Evolutionary conservation across 1,140 invertebrate species (phyloP).

Genomic region (Nasonia giraulti): DNA sequence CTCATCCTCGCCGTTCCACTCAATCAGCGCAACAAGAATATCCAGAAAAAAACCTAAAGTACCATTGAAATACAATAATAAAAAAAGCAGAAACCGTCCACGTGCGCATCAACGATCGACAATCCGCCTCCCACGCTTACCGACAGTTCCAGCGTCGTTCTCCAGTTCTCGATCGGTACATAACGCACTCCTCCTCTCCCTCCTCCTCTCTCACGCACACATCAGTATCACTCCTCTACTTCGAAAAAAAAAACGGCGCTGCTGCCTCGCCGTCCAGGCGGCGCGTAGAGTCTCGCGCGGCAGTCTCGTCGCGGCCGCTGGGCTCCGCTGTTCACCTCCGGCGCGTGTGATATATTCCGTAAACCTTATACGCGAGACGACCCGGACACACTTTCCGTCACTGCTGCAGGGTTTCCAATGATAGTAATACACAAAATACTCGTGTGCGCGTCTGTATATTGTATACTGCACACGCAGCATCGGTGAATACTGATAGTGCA

Average conservation of each 20-base stretch:
- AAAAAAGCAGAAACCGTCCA: background rate
- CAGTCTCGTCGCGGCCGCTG: constrained; percentile 45
- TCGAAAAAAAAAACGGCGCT: background rate
- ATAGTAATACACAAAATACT: background rate
- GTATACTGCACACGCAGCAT: background rate
- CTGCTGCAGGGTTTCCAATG: too few species aligned
- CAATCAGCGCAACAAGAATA: too few species aligned
- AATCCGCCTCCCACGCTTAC: constrained; percentile 12
- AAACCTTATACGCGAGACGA: too few species aligned
- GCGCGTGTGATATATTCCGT: background rate
- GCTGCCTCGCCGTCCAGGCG: background rate
- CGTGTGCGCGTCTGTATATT: too few species aligned
- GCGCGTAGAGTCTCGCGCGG: background rate
- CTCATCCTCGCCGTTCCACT: too few species aligned
- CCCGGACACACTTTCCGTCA: too few species aligned
- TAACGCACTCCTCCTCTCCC: background rate
- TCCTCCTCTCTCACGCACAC: background rate
- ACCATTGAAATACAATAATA: too few species aligned
- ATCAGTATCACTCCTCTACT: too few species aligned
- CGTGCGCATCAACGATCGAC: constrained; percentile 18
- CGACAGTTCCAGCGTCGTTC: background rate
- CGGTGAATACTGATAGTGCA: background rate
- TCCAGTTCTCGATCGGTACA: background rate
- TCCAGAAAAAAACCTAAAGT: too few species aligned
- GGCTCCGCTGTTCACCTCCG: constrained; percentile 3